Conservation (phyloP, 2,113 vertebrate species). For the Callipepla squamata region DNA sequence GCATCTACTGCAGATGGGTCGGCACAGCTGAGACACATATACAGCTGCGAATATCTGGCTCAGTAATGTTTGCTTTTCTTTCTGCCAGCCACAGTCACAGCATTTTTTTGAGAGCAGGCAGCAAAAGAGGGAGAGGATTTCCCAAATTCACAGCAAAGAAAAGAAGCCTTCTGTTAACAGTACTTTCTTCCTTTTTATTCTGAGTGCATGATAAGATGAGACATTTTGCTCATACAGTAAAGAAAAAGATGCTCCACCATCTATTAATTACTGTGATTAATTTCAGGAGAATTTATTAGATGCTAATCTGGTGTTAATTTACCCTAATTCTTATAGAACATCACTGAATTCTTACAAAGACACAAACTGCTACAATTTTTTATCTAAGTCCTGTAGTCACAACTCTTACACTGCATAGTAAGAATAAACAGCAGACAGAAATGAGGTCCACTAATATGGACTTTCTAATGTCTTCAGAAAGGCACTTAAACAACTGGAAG, state of each 20-base stretch:
- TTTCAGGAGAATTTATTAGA: not conserved
- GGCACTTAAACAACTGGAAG: not conserved
- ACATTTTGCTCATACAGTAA: not conserved
- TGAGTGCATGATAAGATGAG: not conserved
- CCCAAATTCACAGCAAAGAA: not conserved
- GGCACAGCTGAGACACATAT: constrained; percentile 52
- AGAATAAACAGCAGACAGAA: not conserved
- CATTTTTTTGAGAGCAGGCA: not conserved
- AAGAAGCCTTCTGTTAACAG: constrained; percentile 16
- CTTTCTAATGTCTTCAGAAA: not conserved
- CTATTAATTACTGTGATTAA: constrained; percentile 1
- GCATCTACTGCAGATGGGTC: constrained; percentile 57
- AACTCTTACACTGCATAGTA: not conserved
- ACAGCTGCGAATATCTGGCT: constrained; percentile 51
- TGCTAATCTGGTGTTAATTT: not conserved
- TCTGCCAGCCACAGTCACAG: constrained; percentile 20
- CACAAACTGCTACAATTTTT: not conserved
- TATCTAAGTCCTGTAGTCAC: not conserved
- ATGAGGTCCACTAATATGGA: not conserved
- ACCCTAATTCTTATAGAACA: not conserved
- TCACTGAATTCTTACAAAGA: not conserved
- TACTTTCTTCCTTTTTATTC: not conserved
- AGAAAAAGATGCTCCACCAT: not conserved
- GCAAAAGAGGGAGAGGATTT: constrained; percentile 26
- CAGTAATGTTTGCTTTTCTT: constrained; percentile 21